Evolutionary conservation across 1,140 invertebrate species (phyloP), one percentile per base, ranked within the genome.

Genomic region (Scylla paramamosain): DNA sequence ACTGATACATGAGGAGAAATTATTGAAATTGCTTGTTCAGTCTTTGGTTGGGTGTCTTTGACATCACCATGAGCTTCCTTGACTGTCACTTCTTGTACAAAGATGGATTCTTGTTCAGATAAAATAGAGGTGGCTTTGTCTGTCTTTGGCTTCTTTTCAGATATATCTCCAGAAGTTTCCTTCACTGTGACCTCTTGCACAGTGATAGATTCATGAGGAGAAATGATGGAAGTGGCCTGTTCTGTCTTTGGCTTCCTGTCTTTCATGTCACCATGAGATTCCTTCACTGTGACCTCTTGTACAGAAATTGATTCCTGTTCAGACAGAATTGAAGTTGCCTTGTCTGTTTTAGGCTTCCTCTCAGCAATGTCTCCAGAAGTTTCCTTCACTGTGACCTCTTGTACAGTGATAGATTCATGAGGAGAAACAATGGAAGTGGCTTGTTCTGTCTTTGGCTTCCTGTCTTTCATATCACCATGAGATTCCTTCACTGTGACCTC

Each of bases 131-230:
- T 94, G 4, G 94, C 96, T 48, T 93, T 93, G 29, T 91, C 92
- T n/a, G 25, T 48, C 16, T 93, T 77, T 25, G 95, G 88, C 45
- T 48, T 93, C 28, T 86, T 93, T 25, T 93, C 92, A 14, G 32
- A 6, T 4, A 95, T n/a, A 16, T 93, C 90, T 29, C 89, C n/a
- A 16, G 95, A 77, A 25, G 91, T 77, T 59, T 98, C 98, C 20
- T 96, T 97, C 6, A 96, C 94, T 29, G 97, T 94, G 28, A 97
- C 97, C 96, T 98, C 97, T 96, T 97, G 97, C n/a, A 98, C 96
- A 10, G 97, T 96, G 6, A 97, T 97, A 97, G 97, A 97, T 95
- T 97, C 97, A 45, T 97, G 96, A 87, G 97, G 95, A 25, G 97
- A 96, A 93, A 97, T 97, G 84, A 96, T 97, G 46, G 97, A 93